Evolutionary conservation across 2,797 vertebrate genomes (phyloP).

Genomic region (Saxicola maurus): DNA sequence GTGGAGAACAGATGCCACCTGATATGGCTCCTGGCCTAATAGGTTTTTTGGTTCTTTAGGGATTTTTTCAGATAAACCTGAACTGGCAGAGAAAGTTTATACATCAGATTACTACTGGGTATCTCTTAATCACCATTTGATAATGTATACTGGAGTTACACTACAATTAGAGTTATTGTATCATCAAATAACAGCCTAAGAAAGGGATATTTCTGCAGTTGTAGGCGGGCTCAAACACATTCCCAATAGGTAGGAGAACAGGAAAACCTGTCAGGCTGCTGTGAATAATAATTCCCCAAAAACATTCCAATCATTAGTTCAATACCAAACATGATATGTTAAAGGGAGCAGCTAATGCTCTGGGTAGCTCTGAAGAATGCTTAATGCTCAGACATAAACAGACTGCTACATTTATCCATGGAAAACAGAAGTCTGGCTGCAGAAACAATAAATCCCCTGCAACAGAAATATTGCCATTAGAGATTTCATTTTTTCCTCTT

Average conservation of each 20-base stretch:
- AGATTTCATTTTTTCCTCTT: background rate
- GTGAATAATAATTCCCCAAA: background rate
- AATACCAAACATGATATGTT: background rate
- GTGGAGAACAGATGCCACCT: background rate
- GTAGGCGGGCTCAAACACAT: background rate
- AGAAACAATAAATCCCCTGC: background rate
- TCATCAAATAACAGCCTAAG: background rate
- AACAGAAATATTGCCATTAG: background rate
- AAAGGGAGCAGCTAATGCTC: background rate
- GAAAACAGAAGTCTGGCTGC: slow-evolving; percentile 16
- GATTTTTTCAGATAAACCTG: background rate
- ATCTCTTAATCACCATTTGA: background rate
- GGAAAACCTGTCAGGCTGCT: background rate
- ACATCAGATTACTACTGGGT: background rate
- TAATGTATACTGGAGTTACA: background rate
- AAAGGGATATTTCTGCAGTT: background rate
- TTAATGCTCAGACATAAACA: background rate
- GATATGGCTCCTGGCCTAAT: background rate
- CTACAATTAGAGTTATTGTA: background rate
- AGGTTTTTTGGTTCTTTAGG: background rate
- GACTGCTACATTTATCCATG: background rate
- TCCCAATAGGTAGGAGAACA: background rate
- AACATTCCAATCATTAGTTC: background rate
- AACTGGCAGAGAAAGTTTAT: background rate
- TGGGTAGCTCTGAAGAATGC: background rate